Conservation (phyloP, 1,140 invertebrate species). For the Lepidurus arcticus region DNA sequence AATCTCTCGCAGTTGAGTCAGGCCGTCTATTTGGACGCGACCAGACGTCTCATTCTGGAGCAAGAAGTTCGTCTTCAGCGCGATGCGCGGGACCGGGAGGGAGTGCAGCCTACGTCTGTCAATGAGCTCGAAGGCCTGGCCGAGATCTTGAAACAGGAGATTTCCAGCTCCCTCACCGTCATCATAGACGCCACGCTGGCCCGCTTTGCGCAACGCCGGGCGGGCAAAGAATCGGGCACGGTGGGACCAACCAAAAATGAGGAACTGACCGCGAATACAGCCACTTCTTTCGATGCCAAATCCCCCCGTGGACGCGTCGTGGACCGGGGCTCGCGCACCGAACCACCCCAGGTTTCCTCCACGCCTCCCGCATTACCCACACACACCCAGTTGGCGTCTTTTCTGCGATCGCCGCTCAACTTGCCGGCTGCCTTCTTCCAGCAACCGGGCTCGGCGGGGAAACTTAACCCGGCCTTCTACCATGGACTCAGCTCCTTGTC, state of each 20-base stretch:
- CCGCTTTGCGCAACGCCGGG: conserved; percentile 56
- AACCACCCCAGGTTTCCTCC: conserved; percentile 31
- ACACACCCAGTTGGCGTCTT: conserved; percentile 24
- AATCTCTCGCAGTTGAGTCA: conserved; percentile 33
- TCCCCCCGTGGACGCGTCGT: conserved; percentile 32
- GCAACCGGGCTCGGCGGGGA: conserved; percentile 17
- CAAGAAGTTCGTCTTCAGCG: conserved; percentile 66
- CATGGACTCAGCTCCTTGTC: conserved; percentile 24
- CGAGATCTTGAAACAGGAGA: conserved; percentile 81
- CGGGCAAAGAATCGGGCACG: conserved; percentile 46
- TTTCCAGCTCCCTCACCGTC: conserved; percentile 71
- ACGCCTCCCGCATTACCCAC: conserved; percentile 27
- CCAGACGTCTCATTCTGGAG: conserved; percentile 66
- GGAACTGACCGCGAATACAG: conserved; percentile 18
- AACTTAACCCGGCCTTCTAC: conserved; percentile 26
- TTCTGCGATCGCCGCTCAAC: conserved; percentile 30
- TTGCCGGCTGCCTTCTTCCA: conserved; percentile 31
- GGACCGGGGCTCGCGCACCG: conserved; percentile 34
- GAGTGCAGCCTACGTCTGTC: conserved; percentile 49
- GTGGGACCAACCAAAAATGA: conserved; percentile 19
- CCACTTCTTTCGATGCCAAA: conserved; percentile 29
- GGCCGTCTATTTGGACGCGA: conserved; percentile 55
- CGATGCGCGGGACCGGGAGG: conserved; percentile 46
- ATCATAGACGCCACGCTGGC: conserved; percentile 83
- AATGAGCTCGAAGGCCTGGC: conserved; percentile 78